Percentiles rank a stretch among this genome's conserved stretches.
phyloP scores from a whole-genome alignment of 2,888 invertebrate genomes.

The Clistopyga incitator region DNA sequence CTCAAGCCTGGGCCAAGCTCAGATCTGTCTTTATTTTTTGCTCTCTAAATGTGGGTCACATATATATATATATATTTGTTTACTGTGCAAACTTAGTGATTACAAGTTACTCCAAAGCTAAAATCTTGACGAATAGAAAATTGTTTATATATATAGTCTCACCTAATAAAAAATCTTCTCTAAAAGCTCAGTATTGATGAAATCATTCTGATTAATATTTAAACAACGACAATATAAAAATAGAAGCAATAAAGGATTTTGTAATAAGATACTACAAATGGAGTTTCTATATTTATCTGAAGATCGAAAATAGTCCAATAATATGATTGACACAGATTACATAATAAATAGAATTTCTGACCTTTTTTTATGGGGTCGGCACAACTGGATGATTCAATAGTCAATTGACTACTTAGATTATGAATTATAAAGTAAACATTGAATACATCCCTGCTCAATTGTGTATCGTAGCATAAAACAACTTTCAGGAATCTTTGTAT shows the following conservation, averaged over 20 bases:
- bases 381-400: not conserved
- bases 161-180: not conserved
- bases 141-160: not conserved
- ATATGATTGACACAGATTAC: constrained; percentile 42
- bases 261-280: constrained; percentile 39
- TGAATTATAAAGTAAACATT: not conserved
- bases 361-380: not conserved
- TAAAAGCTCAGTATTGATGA: not conserved
- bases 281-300: constrained; percentile 36
- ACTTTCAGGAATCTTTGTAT: not conserved
- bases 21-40: not conserved
- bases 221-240: not conserved
- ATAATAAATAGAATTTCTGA: constrained; percentile 44
- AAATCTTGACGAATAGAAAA: not conserved
- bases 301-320: constrained; percentile 44
- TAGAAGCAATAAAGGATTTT: constrained; percentile 34
- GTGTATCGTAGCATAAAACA: not conserved
- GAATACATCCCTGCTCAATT: not conserved
- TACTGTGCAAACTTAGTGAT: not conserved
- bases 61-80: not conserved
- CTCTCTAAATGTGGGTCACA: not conserved
- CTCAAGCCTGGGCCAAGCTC: not conserved
- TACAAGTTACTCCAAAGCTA: not conserved
- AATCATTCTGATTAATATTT: not conserved
- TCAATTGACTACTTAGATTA: not conserved